Evolutionary conservation across 2,888 invertebrate genomes (phyloP).

Genomic region (Lasioglossum marginatum): DNA sequence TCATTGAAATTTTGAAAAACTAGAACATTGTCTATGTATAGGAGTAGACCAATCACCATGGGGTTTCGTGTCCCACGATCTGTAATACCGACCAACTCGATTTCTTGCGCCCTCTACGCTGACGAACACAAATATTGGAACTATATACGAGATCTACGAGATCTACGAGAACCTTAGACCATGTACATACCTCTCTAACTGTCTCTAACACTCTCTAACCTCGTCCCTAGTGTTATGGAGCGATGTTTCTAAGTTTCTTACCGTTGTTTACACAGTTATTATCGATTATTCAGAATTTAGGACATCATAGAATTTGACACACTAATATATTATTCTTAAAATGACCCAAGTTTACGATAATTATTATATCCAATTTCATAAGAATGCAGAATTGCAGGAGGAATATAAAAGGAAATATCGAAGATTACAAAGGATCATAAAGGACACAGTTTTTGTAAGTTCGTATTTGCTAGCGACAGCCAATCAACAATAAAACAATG

Average conservation of each 20-base stretch:
- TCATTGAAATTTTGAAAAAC: too few species aligned
- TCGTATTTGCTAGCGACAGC: slow-evolving; percentile 1
- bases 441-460: slow-evolving; percentile 89
- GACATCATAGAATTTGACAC: background rate
- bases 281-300: background rate
- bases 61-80: too few species aligned
- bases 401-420: slow-evolving; percentile 88
- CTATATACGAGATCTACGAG: too few species aligned
- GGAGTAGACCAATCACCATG: too few species aligned
- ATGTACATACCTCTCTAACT: too few species aligned
- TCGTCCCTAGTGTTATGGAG: background rate
- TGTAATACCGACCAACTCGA: too few species aligned
- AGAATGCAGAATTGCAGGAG: slow-evolving; percentile 82
- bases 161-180: too few species aligned
- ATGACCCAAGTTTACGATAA: slow-evolving; percentile 80
- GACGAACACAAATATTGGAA: too few species aligned
- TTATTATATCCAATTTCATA: slow-evolving; percentile 79
- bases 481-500: background rate
- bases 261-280: background rate
- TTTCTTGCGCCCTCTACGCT: too few species aligned
- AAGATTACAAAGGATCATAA: slow-evolving; percentile 87
- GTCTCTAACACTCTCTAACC: too few species aligned
- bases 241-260: background rate
- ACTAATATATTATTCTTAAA: slow-evolving; percentile 33
- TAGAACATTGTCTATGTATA: too few species aligned